Conservation (phyloP, 1,140 invertebrate genomes). For the Euglossa dilemma region DNA sequence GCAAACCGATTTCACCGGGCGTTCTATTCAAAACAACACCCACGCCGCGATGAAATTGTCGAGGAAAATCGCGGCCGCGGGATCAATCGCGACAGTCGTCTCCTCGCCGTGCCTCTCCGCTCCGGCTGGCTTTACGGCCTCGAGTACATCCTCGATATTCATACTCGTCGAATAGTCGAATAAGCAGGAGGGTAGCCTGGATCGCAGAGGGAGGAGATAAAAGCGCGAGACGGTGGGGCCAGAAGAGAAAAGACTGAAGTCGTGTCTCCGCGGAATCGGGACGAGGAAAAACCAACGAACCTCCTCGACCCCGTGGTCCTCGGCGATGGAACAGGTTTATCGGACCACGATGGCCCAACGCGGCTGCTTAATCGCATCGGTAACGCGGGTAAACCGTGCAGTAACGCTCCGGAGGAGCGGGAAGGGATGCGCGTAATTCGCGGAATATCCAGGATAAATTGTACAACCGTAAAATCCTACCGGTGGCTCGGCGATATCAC, state of each 20-base stretch:
- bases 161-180: neutral
- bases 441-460: slow-evolving; percentile 59
- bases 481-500: slow-evolving; percentile 41
- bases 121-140: neutral
- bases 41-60: neutral
- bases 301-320: neutral
- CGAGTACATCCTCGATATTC: neutral
- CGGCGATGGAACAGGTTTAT: neutral
- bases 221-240: neutral
- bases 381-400: slow-evolving; percentile 31
- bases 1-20: slow-evolving; percentile 8
- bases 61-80: neutral
- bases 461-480: slow-evolving; percentile 57
- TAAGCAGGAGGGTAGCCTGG: neutral
- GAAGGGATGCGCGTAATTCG: slow-evolving; percentile 47
- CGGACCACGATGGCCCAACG: neutral
- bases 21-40: slow-evolving; percentile 12
- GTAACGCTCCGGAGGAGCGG: neutral
- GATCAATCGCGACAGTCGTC: neutral
- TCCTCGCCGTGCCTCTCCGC: neutral
- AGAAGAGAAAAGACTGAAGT: neutral
- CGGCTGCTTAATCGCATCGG: slow-evolving; percentile 11
- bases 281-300: neutral
- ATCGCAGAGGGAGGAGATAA: neutral
- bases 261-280: neutral